Percentiles rank a stretch among this genome's conserved stretches.
phyloP scores from a whole-genome alignment of 2,888 invertebrate species.

The Leptopilina drosophilae region DNA sequence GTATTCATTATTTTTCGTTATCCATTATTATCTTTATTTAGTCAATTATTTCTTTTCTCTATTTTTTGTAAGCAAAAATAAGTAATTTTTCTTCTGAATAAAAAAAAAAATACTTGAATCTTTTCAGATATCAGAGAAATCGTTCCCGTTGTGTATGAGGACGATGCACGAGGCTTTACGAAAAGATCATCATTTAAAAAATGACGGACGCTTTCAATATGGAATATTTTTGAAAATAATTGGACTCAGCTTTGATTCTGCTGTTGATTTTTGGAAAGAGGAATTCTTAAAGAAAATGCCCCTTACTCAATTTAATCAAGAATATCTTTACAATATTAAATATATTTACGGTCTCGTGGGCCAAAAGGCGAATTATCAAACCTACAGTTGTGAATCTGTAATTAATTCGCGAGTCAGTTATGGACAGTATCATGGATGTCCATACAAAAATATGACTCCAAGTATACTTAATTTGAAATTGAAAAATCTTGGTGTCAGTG shows the following conservation, averaged over 20 bases:
- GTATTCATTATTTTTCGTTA: too few species aligned
- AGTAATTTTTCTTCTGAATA: neutral
- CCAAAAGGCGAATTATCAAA: conserved; percentile 89
- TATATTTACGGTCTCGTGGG: conserved; percentile 98
- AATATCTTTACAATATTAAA: conserved; percentile 92
- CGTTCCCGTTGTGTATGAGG: conserved; percentile 97
- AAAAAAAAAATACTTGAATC: too few species aligned
- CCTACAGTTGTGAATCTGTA: conserved; percentile 94
- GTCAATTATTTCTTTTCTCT: too few species aligned
- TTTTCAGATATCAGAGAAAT: conserved; percentile 79
- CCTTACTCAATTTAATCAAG: conserved; percentile 91
- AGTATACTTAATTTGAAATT: neutral
- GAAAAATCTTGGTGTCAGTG: neutral
- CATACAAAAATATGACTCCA: conserved; percentile 85
- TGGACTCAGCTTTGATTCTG: conserved; percentile 93
- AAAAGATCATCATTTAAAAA: conserved; percentile 91
- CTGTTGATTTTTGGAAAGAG: conserved; percentile 91
- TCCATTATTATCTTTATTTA: too few species aligned
- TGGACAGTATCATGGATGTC: conserved; percentile 95
- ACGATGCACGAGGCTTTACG: conserved; percentile 89
- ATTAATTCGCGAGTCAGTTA: conserved; percentile 86
- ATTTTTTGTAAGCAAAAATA: neutral
- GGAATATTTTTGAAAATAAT: conserved; percentile 96
- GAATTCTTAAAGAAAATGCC: conserved; percentile 94
- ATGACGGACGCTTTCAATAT: conserved; percentile 93